These are phyloP conservation scores for Cremastobaeus sp. DNA, from an alignment of 2,888 invertebrate genomes.

Conservation along the genomic window DNA sequence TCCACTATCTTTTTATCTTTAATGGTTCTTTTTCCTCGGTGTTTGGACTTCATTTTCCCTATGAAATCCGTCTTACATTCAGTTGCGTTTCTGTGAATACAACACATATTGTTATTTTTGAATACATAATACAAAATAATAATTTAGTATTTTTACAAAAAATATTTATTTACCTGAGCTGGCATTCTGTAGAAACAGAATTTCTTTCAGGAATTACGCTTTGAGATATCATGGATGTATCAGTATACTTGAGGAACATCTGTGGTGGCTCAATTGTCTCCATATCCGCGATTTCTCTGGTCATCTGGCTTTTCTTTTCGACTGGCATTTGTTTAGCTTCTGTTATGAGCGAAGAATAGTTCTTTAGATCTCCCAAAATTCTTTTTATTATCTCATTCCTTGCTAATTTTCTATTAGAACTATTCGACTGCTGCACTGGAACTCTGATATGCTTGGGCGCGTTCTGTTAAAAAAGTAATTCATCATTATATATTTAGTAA, in stretches of 20 bases:
- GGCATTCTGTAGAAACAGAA: conserved; percentile 70
- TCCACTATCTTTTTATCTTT: conserved; percentile 77
- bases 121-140: too few species aligned
- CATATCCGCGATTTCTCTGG: conserved; percentile 81
- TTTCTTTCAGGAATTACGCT: conserved; percentile 80
- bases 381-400: conserved; percentile 87
- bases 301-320: conserved; percentile 73
- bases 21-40: conserved; percentile 65
- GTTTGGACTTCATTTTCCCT: conserved; percentile 74
- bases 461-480: conserved; percentile 67
- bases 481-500: too few species aligned
- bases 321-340: conserved; percentile 89
- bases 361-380: conserved; percentile 88
- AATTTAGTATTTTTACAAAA: background rate
- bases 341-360: conserved; percentile 88
- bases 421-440: conserved; percentile 79
- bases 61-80: conserved; percentile 73
- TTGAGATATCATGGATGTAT: conserved; percentile 82
- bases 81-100: conserved; percentile 67
- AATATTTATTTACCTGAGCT: conserved; percentile 68
- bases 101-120: background rate
- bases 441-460: conserved; percentile 75
- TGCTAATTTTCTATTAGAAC: conserved; percentile 74
- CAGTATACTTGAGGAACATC: conserved; percentile 82
- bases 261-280: conserved; percentile 81